Evolutionary conservation across 2,888 invertebrate genomes (phyloP).

Genomic region (Drosophila histrio): DNA sequence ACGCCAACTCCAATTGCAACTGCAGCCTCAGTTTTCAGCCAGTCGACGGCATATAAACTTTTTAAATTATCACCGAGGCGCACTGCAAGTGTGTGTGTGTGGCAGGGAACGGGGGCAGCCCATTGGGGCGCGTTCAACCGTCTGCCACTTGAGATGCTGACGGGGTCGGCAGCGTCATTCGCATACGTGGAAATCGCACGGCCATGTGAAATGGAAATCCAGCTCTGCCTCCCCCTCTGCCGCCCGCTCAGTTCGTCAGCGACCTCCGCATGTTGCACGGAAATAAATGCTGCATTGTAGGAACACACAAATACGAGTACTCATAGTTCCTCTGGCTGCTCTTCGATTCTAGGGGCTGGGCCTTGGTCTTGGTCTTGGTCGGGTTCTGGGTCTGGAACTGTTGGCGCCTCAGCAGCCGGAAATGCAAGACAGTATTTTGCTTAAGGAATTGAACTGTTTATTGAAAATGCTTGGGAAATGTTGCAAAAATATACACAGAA

Average conservation of each 20-base stretch:
- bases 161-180: conserved; percentile 14
- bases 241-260: conserved; percentile 4
- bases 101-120: conserved; percentile 6
- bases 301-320: not conserved
- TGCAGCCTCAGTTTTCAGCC: conserved; percentile 24
- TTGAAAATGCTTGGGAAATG: conserved; percentile 42
- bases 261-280: conserved; percentile 31
- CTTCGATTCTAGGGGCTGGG: not conserved
- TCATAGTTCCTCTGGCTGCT: not conserved
- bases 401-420: conserved; percentile 69
- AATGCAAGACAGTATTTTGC: conserved; percentile 62
- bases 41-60: conserved; percentile 68
- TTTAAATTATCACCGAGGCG: conserved; percentile 76
- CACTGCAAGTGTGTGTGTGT: conserved; percentile 38
- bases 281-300: conserved; percentile 22
- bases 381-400: conserved; percentile 5
- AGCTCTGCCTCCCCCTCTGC: conserved; percentile 4
- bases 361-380: not conserved
- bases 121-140: conserved; percentile 62
- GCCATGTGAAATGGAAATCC: conserved; percentile 69
- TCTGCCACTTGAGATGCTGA: conserved; percentile 69
- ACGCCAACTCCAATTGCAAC: conserved; percentile 44
- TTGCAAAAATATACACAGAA: conserved; percentile 32
- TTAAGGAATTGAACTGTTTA: conserved; percentile 57
- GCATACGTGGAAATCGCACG: conserved; percentile 73